Conservation (phyloP, 1,140 invertebrate species). For the Aplysia californica region DNA sequence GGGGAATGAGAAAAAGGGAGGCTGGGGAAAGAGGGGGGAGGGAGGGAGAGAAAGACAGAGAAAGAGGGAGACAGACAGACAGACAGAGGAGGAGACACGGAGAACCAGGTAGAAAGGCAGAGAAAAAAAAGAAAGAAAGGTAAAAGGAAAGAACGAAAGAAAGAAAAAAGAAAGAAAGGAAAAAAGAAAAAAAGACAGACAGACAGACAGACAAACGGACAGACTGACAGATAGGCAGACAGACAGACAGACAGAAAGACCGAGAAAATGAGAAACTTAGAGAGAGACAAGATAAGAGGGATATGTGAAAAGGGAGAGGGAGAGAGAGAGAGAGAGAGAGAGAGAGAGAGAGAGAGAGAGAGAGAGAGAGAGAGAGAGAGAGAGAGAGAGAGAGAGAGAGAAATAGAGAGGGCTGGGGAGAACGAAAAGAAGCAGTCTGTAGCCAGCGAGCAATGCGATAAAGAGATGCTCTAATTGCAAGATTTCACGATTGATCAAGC, state of each 20-base stretch:
- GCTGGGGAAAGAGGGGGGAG: too few relatives aligned
- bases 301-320: conserved; percentile 12
- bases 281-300: background rate
- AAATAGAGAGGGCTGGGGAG: too few relatives aligned
- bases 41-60: background rate
- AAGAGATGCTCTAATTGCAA: conserved; percentile 39
- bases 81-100: background rate
- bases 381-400: too few relatives aligned
- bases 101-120: background rate
- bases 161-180: background rate
- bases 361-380: conserved; percentile 10
- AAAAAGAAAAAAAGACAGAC: background rate
- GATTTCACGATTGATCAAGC: conserved; percentile 33
- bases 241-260: background rate
- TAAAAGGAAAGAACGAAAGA: background rate
- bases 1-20: background rate
- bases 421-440: too few relatives aligned
- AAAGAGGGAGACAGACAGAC: background rate
- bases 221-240: background rate
- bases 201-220: background rate
- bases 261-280: background rate
- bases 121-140: background rate
- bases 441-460: too few relatives aligned
- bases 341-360: conserved; percentile 12
- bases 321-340: conserved; percentile 22